A percentile compares a stretch with the other conserved stretches of the same genome.
These are phyloP conservation scores for Suricata suricatta DNA, from an alignment of 2,113 vertebrate species.

Conservation along the genomic window DNA sequence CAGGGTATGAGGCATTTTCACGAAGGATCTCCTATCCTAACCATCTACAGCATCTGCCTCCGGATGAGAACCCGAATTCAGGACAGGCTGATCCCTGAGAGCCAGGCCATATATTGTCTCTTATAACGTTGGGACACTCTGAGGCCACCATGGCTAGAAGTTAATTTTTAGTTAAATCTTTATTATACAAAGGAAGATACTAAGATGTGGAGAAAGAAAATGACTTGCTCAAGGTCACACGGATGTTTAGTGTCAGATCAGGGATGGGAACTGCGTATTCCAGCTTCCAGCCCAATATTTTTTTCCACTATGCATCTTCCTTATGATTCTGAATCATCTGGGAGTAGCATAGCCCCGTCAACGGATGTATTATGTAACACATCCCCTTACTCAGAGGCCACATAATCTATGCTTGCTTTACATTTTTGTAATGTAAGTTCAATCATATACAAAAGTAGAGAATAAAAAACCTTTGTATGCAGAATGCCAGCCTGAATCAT, in stretches of 20 bases:
- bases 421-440: background rate
- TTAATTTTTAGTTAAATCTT: background rate
- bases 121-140: background rate
- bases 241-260: background rate
- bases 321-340: slow-evolving; percentile 9
- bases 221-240: background rate
- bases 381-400: background rate
- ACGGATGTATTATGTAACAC: background rate
- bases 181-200: background rate
- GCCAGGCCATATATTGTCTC: background rate
- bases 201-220: background rate
- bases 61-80: background rate
- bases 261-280: background rate
- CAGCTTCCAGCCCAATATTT: background rate
- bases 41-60: background rate
- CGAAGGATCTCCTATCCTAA: background rate
- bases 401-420: background rate
- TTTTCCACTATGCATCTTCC: background rate
- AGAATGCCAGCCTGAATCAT: background rate
- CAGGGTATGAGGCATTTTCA: background rate
- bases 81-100: background rate
- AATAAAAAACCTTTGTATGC: background rate
- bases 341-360: background rate
- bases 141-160: background rate
- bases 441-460: background rate